These are phyloP conservation scores for Sphyrna mokarran DNA, from an alignment of 2,113 vertebrate genomes.

Conservation along the genomic window DNA sequence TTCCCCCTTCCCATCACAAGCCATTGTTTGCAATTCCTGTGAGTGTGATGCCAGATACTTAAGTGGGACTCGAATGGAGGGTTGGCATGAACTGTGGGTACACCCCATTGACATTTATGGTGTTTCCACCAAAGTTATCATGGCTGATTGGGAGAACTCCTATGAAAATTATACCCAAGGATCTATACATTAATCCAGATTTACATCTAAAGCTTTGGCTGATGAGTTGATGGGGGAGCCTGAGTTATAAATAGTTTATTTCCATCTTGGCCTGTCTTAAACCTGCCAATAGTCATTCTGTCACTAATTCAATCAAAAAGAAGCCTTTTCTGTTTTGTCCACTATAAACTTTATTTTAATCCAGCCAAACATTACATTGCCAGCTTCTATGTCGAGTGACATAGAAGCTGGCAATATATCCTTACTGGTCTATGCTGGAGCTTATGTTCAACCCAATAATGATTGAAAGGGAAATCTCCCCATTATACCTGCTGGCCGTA, in stretches of 20 bases:
- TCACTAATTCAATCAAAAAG: not conserved
- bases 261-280: not conserved
- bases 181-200: not conserved
- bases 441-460: not conserved
- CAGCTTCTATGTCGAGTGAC: no score
- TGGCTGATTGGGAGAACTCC: not conserved
- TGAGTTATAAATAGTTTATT: not conserved
- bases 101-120: not conserved
- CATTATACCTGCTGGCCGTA: not conserved
- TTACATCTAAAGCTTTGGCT: not conserved
- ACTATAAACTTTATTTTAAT: not conserved
- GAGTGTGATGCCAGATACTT: not conserved
- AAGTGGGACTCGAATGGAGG: not conserved
- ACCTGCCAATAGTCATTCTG: not conserved
- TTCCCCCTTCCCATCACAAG: not conserved
- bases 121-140: not conserved
- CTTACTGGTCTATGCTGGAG: not conserved
- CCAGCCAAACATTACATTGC: not conserved
- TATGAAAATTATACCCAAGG: not conserved
- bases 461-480: not conserved
- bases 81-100: not conserved
- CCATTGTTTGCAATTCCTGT: not conserved
- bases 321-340: not conserved
- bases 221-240: not conserved
- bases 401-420: not conserved